phyloP scores from a whole-genome alignment of 2,797 vertebrate genomes.

The Arnoldichthys spilopterus region DNA sequence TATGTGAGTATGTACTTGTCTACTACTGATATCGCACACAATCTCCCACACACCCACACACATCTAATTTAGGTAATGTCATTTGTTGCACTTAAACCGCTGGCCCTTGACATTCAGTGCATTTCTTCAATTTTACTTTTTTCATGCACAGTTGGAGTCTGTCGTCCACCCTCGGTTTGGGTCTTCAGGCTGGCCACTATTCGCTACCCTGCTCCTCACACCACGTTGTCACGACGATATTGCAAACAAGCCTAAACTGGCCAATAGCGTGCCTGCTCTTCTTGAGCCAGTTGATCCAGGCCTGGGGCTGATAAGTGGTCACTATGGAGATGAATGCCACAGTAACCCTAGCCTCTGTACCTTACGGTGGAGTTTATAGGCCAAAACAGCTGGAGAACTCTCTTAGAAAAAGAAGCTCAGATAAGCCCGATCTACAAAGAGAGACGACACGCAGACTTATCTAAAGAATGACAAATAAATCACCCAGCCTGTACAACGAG shows the following conservation, averaged over 20 bases:
- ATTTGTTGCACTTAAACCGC: not conserved
- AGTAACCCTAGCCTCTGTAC: slow-evolving; percentile 31
- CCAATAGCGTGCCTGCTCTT: slow-evolving; percentile 7
- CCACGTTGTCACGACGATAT: slow-evolving; percentile 3
- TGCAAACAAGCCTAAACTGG: slow-evolving; percentile 15
- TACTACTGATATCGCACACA: no score
- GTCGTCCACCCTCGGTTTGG: no score
- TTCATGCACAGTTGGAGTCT: not conserved
- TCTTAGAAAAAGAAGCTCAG: not conserved
- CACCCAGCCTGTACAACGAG: not conserved
- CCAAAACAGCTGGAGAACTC: not conserved
- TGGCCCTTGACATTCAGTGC: not conserved
- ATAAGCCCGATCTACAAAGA: not conserved
- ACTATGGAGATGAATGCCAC: slow-evolving; percentile 34
- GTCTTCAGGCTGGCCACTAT: no score
- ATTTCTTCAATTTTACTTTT: not conserved
- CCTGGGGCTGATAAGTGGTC: slow-evolving; percentile 38
- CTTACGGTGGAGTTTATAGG: not conserved
- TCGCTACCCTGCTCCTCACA: not conserved
- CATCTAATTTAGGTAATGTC: not conserved
- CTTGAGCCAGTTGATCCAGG: slow-evolving; percentile 26
- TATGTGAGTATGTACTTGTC: no score
- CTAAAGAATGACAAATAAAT: not conserved
- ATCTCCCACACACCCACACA: no score
- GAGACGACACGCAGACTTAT: not conserved